Evolutionary conservation across 2,113 vertebrate genomes (phyloP), one percentile per base, ranked within the genome.

Genomic region (Pseudonaja textilis): DNA sequence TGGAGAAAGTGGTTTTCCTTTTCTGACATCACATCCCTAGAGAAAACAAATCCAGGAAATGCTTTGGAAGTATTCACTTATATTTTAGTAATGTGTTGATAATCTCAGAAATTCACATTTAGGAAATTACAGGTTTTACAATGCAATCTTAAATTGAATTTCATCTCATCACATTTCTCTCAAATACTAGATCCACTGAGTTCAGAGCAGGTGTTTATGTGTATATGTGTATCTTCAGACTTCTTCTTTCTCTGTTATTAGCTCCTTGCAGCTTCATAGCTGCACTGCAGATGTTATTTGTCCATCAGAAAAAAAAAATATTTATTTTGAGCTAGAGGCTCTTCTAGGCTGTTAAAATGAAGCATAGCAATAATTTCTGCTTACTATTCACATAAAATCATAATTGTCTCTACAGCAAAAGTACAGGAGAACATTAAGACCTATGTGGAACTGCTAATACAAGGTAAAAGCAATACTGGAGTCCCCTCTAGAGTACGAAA

Each of bases 271-370:
- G 94, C 93, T 95, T 96, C 94, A 95, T 87, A 94, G 95, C 91
- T 96, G 91, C 96, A 97, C 96, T 96, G 91, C 97, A 97, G 96
- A 97, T 97, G 94, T 96, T 97, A 96, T 96, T 97, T 97, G 96
- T 97, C 96, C 96, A 95, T 96, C 96, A 96, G 92, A 94, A 97
- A 97, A 92, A 95, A 97, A 97, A 97, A 96, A 97, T 97, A 97
- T 97, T 97, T 97, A 94, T 97, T 97, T 96, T 87, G 34, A 97
- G 96, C 95, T 97, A 96, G 91, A 94, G 94, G 94, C 94, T 96
- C 95, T 96, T 97, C 95, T 92, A 93, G 4, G 0, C 91, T 85
- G 90, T 96, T 95, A 94, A 95, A 97, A 93, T 93, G 89, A 96
- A 97, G 93, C 93, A 39, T 22, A 96, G 85, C 86, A 93, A 94